A percentile compares a stretch with the other conserved stretches of the same genome.
Conservation (phyloP, 2,797 vertebrate genomes). For the Uromys caudimaculatus region DNA sequence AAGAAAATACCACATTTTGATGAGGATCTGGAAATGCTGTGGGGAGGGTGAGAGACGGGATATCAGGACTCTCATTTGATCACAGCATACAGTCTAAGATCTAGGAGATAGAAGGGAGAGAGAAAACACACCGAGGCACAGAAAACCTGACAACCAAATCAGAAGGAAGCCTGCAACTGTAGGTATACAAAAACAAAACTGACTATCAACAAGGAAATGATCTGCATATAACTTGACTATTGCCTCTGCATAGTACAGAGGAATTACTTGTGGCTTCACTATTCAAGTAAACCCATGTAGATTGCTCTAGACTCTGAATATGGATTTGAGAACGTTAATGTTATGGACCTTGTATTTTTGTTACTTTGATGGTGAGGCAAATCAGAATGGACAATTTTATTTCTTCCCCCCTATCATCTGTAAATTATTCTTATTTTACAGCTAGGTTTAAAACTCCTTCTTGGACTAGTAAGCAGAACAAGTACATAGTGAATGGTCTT, state of each 20-base stretch:
- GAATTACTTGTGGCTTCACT: neutral
- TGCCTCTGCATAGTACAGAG: neutral
- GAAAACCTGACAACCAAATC: neutral
- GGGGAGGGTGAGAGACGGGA: neutral
- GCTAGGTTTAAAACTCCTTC: constrained; percentile 7
- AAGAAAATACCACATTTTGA: constrained; percentile 70
- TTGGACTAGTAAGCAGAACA: neutral
- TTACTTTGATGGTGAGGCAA: neutral
- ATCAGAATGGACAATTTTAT: neutral
- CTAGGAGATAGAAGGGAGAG: neutral
- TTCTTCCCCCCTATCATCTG: neutral
- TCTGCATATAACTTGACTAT: neutral
- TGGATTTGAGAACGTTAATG: constrained; percentile 26
- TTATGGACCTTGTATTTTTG: neutral
- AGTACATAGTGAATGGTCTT: neutral
- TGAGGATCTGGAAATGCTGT: constrained; percentile 45
- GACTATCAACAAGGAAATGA: neutral
- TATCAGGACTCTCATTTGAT: neutral
- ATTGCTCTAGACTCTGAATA: neutral
- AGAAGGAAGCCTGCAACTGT: neutral
- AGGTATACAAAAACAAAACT: neutral
- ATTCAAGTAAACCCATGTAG: neutral
- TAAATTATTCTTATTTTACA: constrained; percentile 56
- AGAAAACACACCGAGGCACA: neutral
- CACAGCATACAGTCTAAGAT: neutral